Conservation (phyloP, 2,888 invertebrate genomes). For the Nowickia ferox region DNA sequence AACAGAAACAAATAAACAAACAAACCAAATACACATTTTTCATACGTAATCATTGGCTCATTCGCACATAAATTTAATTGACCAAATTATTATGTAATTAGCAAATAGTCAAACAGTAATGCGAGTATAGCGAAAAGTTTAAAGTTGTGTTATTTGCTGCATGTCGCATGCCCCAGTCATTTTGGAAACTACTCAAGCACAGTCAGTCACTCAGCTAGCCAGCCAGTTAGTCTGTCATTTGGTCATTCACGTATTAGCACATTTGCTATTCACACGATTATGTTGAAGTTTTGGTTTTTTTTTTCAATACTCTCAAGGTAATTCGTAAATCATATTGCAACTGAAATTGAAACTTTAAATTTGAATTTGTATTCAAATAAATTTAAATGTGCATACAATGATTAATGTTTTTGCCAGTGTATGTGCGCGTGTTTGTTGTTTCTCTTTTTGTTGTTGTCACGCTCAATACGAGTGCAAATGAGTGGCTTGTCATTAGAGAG, state of each 20-base stretch:
- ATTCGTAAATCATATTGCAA: conserved; percentile 64
- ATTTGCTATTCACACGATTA: conserved; percentile 58
- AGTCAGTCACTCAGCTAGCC: background rate
- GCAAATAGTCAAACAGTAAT: conserved; percentile 73
- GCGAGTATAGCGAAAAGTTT: conserved; percentile 22
- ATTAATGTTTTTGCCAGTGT: conserved; percentile 25
- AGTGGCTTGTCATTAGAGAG: conserved; percentile 22
- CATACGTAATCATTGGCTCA: conserved; percentile 78
- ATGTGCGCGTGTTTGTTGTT: conserved; percentile 10
- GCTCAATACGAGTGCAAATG: conserved; percentile 9
- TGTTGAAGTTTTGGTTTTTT: conserved; percentile 32
- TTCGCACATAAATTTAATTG: conserved; percentile 79
- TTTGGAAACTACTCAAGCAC: conserved; percentile 1
- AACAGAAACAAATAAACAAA: background rate
- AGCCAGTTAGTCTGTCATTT: conserved; percentile 11
- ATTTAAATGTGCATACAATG: conserved; percentile 24
- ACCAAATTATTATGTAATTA: conserved; percentile 81
- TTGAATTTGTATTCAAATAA: conserved; percentile 42
- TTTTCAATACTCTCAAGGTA: conserved; percentile 63
- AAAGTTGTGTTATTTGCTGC: conserved; percentile 36
- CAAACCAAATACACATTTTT: conserved; percentile 52
- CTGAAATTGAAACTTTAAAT: conserved; percentile 59
- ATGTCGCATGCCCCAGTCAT: conserved; percentile 57
- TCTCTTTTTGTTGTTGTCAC: conserved; percentile 20
- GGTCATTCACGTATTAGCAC: conserved; percentile 38